Conservation (phyloP, 2,797 vertebrate species). For the Syngnathus rostellatus region DNA sequence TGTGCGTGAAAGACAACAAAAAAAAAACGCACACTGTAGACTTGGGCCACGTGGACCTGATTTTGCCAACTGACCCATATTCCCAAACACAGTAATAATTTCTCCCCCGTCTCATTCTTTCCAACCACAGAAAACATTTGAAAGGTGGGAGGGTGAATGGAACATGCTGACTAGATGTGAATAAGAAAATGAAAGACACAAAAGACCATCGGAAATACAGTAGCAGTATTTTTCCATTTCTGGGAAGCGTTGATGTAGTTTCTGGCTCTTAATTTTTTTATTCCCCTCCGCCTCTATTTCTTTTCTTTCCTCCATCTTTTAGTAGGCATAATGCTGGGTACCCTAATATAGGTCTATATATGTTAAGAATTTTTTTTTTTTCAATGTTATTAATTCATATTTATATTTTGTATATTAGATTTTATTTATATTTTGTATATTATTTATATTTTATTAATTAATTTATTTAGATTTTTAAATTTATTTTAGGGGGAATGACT, state of each 20-base stretch:
- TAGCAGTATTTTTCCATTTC: constrained; percentile 54
- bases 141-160: constrained; percentile 29
- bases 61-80: constrained; percentile 64
- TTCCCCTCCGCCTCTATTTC: not conserved
- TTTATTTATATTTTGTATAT: too few relatives aligned
- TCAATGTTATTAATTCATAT: not conserved
- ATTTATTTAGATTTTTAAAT: too few relatives aligned
- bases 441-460: too few relatives aligned
- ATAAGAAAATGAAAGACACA: constrained; percentile 23
- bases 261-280: not conserved
- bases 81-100: constrained; percentile 30
- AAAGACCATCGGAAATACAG: constrained; percentile 36
- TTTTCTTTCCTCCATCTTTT: not conserved
- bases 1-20: constrained; percentile 7
- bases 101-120: constrained; percentile 44
- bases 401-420: too few relatives aligned
- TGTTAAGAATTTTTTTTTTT: not conserved
- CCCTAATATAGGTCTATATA: too few relatives aligned
- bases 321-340: not conserved
- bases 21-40: constrained; percentile 14
- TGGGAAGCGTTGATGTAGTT: constrained; percentile 30
- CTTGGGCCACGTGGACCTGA: constrained; percentile 31
- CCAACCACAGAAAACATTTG: constrained; percentile 40
- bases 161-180: constrained; percentile 58
- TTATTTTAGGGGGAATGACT: too few relatives aligned